phyloP scores from a whole-genome alignment of 2,113 vertebrate species.

The Apeltes quadracus region DNA sequence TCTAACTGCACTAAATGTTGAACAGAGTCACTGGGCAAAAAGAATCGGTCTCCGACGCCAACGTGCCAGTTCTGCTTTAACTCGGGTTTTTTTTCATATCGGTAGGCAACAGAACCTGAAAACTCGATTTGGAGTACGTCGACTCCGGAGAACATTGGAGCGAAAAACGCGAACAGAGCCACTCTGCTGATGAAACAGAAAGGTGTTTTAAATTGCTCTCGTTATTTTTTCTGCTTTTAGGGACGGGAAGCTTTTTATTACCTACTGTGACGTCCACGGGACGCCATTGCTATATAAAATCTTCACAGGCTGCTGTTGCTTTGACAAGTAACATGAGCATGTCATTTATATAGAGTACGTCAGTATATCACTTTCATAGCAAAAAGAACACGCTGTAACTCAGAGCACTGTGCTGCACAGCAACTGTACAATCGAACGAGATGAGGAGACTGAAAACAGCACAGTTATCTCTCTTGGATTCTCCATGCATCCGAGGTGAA shows the following conservation, averaged over 20 bases:
- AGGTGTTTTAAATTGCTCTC: slow-evolving; percentile 1
- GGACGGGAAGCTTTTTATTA: not conserved
- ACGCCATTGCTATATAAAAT: not conserved
- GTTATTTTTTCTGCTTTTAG: slow-evolving; percentile 3
- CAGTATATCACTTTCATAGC: not conserved
- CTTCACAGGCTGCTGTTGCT: not conserved
- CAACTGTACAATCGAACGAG: not conserved
- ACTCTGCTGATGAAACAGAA: not conserved
- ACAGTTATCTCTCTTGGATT: not conserved
- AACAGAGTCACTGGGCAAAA: slow-evolving; percentile 18
- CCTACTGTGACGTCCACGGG: not conserved
- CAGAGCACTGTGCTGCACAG: not conserved
- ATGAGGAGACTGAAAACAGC: not conserved
- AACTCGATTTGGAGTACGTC: not conserved
- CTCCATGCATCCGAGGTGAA: not conserved
- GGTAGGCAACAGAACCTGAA: slow-evolving; percentile 13
- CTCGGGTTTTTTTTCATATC: slow-evolving; percentile 8
- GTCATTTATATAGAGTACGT: not conserved
- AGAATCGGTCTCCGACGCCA: slow-evolving; percentile 28
- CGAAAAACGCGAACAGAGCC: not conserved
- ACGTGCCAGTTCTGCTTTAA: slow-evolving; percentile 28
- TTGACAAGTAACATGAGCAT: not conserved
- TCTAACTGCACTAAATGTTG: slow-evolving; percentile 30
- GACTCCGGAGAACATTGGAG: not conserved
- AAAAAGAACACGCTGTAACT: not conserved